Percentiles rank a stretch among this genome's conserved stretches.
These are phyloP conservation scores for Aphelenchoides fujianensis DNA, from an alignment of 1,140 invertebrate species.

Conservation along the genomic window DNA sequence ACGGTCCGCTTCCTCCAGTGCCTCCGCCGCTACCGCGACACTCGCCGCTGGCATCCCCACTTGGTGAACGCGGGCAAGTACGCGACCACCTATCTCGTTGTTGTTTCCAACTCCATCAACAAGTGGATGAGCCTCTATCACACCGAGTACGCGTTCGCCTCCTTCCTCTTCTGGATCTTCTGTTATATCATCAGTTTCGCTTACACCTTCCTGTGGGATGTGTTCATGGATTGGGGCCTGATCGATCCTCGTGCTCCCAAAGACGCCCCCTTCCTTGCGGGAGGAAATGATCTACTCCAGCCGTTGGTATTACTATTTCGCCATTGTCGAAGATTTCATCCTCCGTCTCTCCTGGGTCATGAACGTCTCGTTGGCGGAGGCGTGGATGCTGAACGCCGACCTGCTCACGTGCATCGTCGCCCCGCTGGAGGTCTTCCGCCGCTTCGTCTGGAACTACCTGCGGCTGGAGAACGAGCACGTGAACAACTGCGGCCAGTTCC, in stretches of 20 bases:
- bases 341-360: constrained; percentile 84
- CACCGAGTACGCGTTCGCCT: constrained; percentile 41
- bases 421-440: constrained; percentile 89
- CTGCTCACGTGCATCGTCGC: constrained; percentile 83
- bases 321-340: constrained; percentile 89
- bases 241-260: constrained; percentile 75
- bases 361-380: constrained; percentile 81
- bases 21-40: constrained; percentile 78
- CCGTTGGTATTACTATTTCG: constrained; percentile 85
- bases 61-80: constrained; percentile 95
- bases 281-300: constrained; percentile 71
- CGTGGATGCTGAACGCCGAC: constrained; percentile 75
- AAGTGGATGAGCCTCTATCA: constrained; percentile 56
- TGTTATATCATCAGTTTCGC: constrained; percentile 60
- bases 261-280: constrained; percentile 71
- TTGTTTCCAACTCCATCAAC: constrained; percentile 72
- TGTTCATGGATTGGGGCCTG: constrained; percentile 96
- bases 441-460: constrained; percentile 99
- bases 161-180: constrained; percentile 60
- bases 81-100: constrained; percentile 91
- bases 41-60: constrained; percentile 84
- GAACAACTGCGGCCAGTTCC: constrained; percentile 98
- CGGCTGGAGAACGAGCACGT: constrained; percentile 98
- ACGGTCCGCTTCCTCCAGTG: constrained; percentile 98
- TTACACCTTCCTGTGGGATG: constrained; percentile 86